Percentiles rank a stretch among this genome's conserved stretches.
Evolutionary conservation across 2,113 vertebrate species (phyloP).

Genomic region (Notiomystis cincta): DNA sequence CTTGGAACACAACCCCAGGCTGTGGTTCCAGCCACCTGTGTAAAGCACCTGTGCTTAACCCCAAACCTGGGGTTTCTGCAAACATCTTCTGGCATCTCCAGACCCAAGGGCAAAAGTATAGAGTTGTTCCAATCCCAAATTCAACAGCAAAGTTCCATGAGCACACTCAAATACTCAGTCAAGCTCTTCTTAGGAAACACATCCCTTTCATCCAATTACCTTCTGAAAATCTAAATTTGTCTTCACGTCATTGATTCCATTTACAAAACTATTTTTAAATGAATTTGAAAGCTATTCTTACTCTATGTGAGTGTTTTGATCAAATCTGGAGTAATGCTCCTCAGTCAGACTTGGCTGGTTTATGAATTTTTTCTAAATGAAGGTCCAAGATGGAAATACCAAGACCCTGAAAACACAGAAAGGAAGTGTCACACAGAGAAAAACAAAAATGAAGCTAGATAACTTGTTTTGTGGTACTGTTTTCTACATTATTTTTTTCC

Average conservation of each 20-base stretch:
- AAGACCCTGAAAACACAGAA: not conserved
- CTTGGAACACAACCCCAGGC: not conserved
- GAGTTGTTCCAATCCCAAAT: not conserved
- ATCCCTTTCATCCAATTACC: not conserved
- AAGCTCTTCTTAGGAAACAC: not conserved
- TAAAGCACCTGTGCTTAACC: too few species aligned
- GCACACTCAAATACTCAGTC: not conserved
- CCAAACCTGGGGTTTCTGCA: not conserved
- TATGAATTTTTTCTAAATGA: not conserved
- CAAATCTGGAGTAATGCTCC: not conserved
- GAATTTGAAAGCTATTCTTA: not conserved
- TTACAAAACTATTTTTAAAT: not conserved
- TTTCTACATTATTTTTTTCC: not conserved
- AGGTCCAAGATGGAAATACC: not conserved
- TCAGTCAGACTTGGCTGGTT: not conserved
- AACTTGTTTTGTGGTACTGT: not conserved
- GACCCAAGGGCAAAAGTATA: fast-evolving
- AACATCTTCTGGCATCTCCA: not conserved
- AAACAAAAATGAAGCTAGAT: not conserved
- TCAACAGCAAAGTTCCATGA: not conserved
- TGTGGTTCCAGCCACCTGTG: not conserved
- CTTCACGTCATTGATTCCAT: not conserved
- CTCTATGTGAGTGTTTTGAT: not conserved
- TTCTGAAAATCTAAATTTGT: not conserved
- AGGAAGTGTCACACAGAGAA: not conserved